Percentiles rank a stretch among this genome's conserved stretches.
phyloP scores from a whole-genome alignment of 2,113 vertebrate genomes.

The Lagopus muta region DNA sequence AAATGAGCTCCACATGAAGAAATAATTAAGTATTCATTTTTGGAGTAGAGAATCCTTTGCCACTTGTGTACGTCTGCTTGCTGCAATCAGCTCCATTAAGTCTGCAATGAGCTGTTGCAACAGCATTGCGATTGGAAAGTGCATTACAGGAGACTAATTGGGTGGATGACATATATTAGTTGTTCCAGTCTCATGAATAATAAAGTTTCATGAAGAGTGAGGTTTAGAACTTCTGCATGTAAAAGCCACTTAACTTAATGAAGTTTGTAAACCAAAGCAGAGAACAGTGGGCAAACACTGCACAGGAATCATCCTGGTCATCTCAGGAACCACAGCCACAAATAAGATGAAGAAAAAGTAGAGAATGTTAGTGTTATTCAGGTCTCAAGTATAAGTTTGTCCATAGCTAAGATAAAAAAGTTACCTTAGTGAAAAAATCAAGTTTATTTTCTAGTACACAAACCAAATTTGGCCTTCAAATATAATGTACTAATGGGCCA shows the following conservation, averaged over 20 bases:
- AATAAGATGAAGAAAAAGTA: neutral
- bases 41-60: slow-evolving; percentile 2
- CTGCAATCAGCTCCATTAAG: slow-evolving; percentile 53
- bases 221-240: neutral
- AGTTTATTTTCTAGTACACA: neutral
- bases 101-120: slow-evolving; percentile 67
- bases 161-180: slow-evolving; percentile 28
- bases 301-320: neutral
- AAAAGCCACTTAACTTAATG: neutral
- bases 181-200: slow-evolving; percentile 21
- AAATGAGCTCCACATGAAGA: slow-evolving; percentile 20
- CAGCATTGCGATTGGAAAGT: slow-evolving; percentile 22
- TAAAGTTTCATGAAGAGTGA: slow-evolving; percentile 9
- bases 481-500: neutral
- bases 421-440: neutral
- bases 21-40: slow-evolving; percentile 45
- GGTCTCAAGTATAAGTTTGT: neutral
- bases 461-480: slow-evolving; percentile 5
- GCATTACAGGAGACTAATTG: slow-evolving; percentile 49
- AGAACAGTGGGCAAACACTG: neutral
- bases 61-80: neutral
- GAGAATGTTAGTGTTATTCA: neutral
- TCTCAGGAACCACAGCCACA: neutral
- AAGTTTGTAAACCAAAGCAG: neutral
- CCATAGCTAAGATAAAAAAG: neutral